These are phyloP conservation scores for Eupristina koningsbergeri DNA, from an alignment of 1,140 invertebrate genomes.

Conservation along the genomic window DNA sequence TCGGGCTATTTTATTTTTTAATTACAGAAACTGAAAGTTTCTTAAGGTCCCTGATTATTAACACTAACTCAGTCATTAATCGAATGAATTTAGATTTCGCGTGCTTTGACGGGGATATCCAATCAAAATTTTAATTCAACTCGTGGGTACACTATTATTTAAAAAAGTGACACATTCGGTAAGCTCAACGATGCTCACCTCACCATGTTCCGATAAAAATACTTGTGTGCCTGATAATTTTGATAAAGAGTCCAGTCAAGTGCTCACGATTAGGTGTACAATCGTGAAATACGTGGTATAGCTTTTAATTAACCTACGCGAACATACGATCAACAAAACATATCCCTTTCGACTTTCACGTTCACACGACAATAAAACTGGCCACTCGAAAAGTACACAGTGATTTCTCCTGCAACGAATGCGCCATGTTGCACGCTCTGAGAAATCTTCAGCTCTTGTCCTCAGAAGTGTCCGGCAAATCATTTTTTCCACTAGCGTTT, in stretches of 20 bases:
- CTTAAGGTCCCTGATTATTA: background rate
- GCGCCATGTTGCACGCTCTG: background rate
- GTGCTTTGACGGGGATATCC: too few relatives aligned
- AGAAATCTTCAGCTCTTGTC: conserved; percentile 20
- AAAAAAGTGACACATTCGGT: too few relatives aligned
- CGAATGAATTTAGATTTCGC: background rate
- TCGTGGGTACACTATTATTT: too few relatives aligned
- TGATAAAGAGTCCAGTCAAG: background rate
- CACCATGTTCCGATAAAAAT: background rate
- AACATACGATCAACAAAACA: conserved; percentile 2
- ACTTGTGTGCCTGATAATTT: background rate
- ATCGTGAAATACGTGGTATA: background rate
- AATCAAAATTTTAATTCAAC: too few relatives aligned
- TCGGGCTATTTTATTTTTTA: background rate
- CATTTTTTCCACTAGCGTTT: conserved; percentile 35
- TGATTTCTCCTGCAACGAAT: conserved; percentile 9
- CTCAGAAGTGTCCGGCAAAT: conserved; percentile 18
- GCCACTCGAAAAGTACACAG: background rate
- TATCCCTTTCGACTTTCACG: conserved; percentile 25
- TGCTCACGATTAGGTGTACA: background rate
- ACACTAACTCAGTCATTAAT: background rate
- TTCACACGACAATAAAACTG: conserved; percentile 25
- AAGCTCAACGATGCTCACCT: too few relatives aligned
- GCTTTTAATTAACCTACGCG: background rate
- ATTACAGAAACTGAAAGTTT: background rate